These are phyloP conservation scores for Cristatella mucedo DNA, from an alignment of 2,888 invertebrate genomes.

Conservation along the genomic window DNA sequence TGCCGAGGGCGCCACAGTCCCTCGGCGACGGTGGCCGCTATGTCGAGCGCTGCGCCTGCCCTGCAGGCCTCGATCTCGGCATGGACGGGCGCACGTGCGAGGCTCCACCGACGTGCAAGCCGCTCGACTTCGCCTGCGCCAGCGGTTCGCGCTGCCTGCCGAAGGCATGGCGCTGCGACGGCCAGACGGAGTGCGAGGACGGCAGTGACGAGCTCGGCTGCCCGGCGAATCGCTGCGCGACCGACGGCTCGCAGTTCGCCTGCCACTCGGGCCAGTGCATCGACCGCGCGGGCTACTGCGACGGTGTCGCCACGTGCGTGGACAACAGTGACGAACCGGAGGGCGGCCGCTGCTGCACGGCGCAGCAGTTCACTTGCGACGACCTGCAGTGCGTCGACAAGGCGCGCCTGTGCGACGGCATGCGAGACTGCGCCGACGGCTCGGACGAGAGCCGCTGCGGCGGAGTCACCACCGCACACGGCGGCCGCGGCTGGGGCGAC, in stretches of 20 bases:
- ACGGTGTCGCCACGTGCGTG: constrained; percentile 25
- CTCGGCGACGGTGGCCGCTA: too few species aligned
- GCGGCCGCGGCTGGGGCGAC: neutral
- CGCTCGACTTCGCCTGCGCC: constrained; percentile 67
- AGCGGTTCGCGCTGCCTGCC: constrained; percentile 82
- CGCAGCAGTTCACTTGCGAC: constrained; percentile 23
- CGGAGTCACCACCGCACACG: neutral
- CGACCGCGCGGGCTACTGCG: constrained; percentile 40
- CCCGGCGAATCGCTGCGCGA: constrained; percentile 16
- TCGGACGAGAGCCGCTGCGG: constrained; percentile 24
- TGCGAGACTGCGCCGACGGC: constrained; percentile 21
- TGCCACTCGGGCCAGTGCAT: constrained; percentile 25
- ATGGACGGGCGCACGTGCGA: constrained; percentile 47
- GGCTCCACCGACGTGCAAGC: constrained; percentile 29
- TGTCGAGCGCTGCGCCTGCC: constrained; percentile 54
- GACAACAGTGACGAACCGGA: constrained; percentile 25
- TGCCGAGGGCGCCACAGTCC: too few species aligned
- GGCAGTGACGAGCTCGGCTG: constrained; percentile 33
- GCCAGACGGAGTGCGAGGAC: constrained; percentile 45
- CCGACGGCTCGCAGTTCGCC: constrained; percentile 23
- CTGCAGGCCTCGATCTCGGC: constrained; percentile 48
- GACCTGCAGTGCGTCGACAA: constrained; percentile 19
- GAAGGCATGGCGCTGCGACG: constrained; percentile 87
- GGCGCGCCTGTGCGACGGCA: constrained; percentile 20
- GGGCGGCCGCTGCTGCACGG: constrained; percentile 31